phyloP scores from a whole-genome alignment of 2,113 vertebrate genomes.

The Empidonax alnorum region DNA sequence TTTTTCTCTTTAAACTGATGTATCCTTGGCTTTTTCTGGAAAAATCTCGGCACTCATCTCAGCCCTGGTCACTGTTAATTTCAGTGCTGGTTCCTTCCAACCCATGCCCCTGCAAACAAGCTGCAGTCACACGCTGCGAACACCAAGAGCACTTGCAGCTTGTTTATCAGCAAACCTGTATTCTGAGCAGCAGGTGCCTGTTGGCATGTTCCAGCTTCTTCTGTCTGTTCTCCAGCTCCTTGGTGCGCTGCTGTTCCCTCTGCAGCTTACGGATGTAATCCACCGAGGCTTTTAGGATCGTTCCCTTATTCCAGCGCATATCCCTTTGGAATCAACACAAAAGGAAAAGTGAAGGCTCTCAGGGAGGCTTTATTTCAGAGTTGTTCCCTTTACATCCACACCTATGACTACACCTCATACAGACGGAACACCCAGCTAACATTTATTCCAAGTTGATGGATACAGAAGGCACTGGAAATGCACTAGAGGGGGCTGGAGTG shows the following conservation, averaged over 20 bases:
- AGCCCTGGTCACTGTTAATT: neutral
- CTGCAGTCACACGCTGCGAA: neutral
- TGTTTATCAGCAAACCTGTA: constrained; percentile 84
- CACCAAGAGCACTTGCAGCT: neutral
- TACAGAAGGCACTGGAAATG: neutral
- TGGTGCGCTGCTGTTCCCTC: constrained; percentile 91
- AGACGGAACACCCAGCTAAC: fast-evolving
- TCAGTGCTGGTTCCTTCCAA: fast-evolving
- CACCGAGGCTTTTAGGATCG: constrained; percentile 96
- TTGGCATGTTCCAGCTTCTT: constrained; percentile 96
- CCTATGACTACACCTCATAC: neutral
- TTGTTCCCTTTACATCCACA: fast-evolving
- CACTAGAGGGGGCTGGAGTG: constrained; percentile 40
- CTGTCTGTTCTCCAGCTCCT: constrained; percentile 93
- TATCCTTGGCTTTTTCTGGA: neutral
- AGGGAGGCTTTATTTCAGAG: neutral
- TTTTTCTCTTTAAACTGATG: neutral
- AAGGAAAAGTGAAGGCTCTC: neutral
- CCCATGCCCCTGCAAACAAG: neutral
- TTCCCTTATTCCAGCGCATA: constrained; percentile 99
- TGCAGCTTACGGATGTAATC: constrained; percentile 97
- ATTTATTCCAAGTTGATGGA: neutral
- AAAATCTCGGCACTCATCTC: neutral
- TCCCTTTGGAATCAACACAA: constrained; percentile 60
- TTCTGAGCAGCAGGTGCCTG: constrained; percentile 90